Evolutionary conservation across 1,140 invertebrate species (phyloP), one percentile per base, ranked within the genome.

Genomic region (Drosophila jambulina): DNA sequence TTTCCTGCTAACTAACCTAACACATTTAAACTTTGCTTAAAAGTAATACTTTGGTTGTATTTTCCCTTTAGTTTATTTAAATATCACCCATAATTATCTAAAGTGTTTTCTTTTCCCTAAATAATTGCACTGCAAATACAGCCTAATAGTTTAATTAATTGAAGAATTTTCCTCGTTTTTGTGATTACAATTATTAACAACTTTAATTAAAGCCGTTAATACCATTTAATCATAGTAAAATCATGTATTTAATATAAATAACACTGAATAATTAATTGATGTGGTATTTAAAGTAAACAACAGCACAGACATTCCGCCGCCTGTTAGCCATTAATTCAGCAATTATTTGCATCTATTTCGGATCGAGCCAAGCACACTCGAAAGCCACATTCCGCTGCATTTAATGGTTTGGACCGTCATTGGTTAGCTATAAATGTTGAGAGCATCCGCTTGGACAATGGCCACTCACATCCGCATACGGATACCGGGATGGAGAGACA

Each of bases 361-460:
- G 15, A 21, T 21, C 23, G n/a, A 29, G 13, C 7, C 23, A 67
- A 68, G 25, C 67, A 12, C 61, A 27, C 53, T 51, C 48, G 40
- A 36, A 42, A 40, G 36, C 45, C 69, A 60, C 54, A 43, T 61
- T 61, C n/a, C 19, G 40, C 71, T 49, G 60, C 51, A 45, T 65
- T 65, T 75, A 57, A 75, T 76, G 38, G 61, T 51, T 43, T 34
- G 27, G 27, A 36, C 54, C 43, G 58, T 75, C 72, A 75, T 63
- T 49, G 51, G 58, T 40, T 61, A 54, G 49, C 29, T 74, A 63
- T 48, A 57, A 63, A 75, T 43, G 43, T 60, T 53, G 40, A 53
- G 62, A 54, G 72, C 72, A 68, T 63, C 51, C 65, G 32, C 43
- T 84, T 64, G 64, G 68, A 63, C 65, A 49, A 65, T 48, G 42